Evolutionary conservation across 2,888 invertebrate genomes (phyloP).

Genomic region (Phytoseiulus persimilis): DNA sequence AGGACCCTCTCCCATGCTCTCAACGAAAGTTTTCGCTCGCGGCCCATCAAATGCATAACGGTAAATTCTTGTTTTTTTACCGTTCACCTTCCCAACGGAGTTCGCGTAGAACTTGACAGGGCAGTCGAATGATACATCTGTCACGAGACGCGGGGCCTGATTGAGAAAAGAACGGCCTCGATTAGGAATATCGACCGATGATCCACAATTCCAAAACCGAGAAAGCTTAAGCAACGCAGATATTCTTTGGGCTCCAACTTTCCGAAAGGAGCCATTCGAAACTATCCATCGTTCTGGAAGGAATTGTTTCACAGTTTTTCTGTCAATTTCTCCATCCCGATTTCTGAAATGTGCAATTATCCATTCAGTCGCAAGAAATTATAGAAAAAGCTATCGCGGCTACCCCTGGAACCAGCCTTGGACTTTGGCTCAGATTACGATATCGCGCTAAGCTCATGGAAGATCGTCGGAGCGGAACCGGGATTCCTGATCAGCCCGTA

Average conservation of each 20-base stretch:
- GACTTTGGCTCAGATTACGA: background rate
- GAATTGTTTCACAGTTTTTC: too few species aligned
- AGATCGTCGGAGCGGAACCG: background rate
- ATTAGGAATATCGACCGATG: background rate
- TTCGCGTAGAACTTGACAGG: conserved; percentile 19
- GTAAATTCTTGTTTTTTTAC: conserved; percentile 19
- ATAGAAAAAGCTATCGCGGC: too few species aligned
- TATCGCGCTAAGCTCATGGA: background rate
- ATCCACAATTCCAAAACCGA: too few species aligned
- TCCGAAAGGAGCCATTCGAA: too few species aligned
- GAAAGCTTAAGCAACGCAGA: too few species aligned
- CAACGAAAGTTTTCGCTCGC: background rate
- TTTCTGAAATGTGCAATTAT: too few species aligned
- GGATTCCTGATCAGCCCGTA: too few species aligned
- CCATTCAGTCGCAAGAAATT: too few species aligned
- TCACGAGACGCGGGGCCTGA: conserved; percentile 12
- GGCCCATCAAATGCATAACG: conserved; percentile 14
- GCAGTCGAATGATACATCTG: conserved; percentile 32
- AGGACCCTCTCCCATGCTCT: conserved; percentile 6
- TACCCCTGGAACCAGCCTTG: too few species aligned
- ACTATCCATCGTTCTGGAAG: too few species aligned
- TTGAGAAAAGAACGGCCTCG: background rate
- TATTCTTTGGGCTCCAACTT: too few species aligned
- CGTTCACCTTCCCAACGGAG: conserved; percentile 23
- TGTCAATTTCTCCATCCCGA: too few species aligned